Base-by-base conservation (phyloP, 2,888 invertebrate species). In the Adelognathus sp. region DNA sequence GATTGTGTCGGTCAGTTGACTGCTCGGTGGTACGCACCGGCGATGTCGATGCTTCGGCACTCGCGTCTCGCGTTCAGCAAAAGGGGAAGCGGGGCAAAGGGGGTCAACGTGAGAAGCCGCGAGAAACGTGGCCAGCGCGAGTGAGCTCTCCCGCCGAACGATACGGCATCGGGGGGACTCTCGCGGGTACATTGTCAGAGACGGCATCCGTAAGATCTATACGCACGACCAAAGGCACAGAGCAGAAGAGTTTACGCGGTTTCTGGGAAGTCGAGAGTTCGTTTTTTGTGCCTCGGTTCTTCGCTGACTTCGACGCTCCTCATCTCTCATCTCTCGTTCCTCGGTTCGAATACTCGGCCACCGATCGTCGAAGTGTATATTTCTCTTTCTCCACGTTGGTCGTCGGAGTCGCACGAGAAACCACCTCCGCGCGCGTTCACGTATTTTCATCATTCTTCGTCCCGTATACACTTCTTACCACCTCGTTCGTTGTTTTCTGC, bases 151-250 rank as follows among this genome's bases (percentile, higher is more conserved):
- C n/a, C n/a, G n/a, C n/a, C n/a, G 56, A 67, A 72, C 60, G 46
- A 73, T 67, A 81, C 76, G 72, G 79, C 76, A 78, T 76, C 79
- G 78, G 71, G 67, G 58, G n/a, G n/a, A n/a, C n/a, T n/a, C n/a
- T 60, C 61, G 66, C 67, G 54, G 73, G 81, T 78, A 84, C 84
- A 84, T 84, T 82, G 84, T 84, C 83, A n/a, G 84, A n/a, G 86
- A 83, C 80, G 84, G 83, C 84, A 81, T 86, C 86, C 85, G n/a
- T 87, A 86, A 87, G 88, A 87, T 88, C 88, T 86, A 85, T 83
- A 81, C 82, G 73, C 72, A 56, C 63, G n/a, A n/a, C n/a, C n/a
- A 61, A 18, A 69, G 69, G 29, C 67, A 54, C 41, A 56, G 64
- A 66, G 46, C 72, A 76, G 82, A 79, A 85, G 85, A 86, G 83